Evolutionary conservation across 2,797 vertebrate genomes (phyloP), one percentile per base, ranked within the genome.

Genomic region (Channallabes apus): DNA sequence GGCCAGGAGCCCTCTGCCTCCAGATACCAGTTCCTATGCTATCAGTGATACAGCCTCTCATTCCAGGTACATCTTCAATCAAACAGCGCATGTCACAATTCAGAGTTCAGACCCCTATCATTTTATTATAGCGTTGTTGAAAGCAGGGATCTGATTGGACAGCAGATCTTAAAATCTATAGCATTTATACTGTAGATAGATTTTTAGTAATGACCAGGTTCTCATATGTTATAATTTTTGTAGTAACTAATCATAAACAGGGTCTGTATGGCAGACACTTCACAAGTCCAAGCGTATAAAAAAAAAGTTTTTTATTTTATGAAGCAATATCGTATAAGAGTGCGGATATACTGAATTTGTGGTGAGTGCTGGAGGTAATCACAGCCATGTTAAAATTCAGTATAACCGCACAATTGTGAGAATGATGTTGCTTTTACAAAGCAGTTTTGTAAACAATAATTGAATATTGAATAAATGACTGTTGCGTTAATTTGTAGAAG

Each of bases 1-100:
- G 35, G 92, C 90, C 82, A 97, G 96, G 93, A 95, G 93, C 89
- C 95, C 95, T 0, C 92, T 93, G 62, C 92, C 91, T 0, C 93
- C 96, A 86, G 97, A 98, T 83, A 91, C 93, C 73, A 93, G 95
- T 88, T 94, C 96, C 86, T 97, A 96, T 90, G 94, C 94, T 80
- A 94, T 96, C 18, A 96, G 94, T 17, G 97, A 99, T 12, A 93
- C 92, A 0, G 91, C 96, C 35, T 97, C 97, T 2, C 96, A 97
- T 87, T 95, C 97, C 91, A 96, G 96, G 96, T 97, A 94, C 14
- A 35, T 35, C 0, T 71, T 58, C 27, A 56, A 59, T 54, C 69
- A 46, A 29, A 41, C 12, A 17, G 14, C 7, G 22, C 59, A 64
- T 62, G 54, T 38, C 24, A 35, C 27, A 46, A n/a, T 62, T 18